Percentiles rank a stretch among this genome's conserved stretches.
phyloP scores from a whole-genome alignment of 2,797 vertebrate genomes.

The Micropoecilia bifurca region DNA sequence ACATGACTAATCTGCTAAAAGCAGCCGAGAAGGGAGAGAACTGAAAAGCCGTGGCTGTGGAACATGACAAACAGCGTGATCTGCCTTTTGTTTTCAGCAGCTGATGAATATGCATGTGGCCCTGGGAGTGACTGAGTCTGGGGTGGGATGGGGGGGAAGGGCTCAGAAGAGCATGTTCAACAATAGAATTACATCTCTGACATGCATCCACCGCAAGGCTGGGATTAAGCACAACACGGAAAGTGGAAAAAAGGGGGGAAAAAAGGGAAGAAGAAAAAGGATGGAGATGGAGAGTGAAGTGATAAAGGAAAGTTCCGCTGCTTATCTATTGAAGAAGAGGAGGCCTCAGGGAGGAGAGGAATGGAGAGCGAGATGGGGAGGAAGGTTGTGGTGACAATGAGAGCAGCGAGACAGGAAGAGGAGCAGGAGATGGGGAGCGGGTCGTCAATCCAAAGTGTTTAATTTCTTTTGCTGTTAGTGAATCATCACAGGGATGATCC shows the following conservation, averaged over 20 bases:
- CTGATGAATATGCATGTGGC: constrained; percentile 79
- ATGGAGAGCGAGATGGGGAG: constrained; percentile 60
- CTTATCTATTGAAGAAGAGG: constrained; percentile 81
- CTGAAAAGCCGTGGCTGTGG: constrained; percentile 66
- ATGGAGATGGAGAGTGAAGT: constrained; percentile 69
- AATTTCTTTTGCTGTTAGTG: constrained; percentile 83
- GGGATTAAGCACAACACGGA: constrained; percentile 74
- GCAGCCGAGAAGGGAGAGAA: constrained; percentile 62
- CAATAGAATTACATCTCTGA: constrained; percentile 83
- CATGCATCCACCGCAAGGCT: constrained; percentile 79
- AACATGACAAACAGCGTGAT: constrained; percentile 74
- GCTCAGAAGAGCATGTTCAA: constrained; percentile 76
- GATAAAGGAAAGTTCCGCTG: constrained; percentile 75
- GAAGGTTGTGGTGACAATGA: constrained; percentile 53
- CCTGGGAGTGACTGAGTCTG: constrained; percentile 72
- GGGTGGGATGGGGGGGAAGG: constrained; percentile 53
- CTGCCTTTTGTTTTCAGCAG: constrained; percentile 76
- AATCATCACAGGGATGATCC: constrained; percentile 83
- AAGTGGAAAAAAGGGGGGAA: constrained; percentile 13
- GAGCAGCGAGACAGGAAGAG: constrained; percentile 21
- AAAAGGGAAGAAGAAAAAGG: constrained; percentile 47
- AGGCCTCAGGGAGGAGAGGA: constrained; percentile 71
- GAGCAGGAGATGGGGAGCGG: constrained; percentile 28
- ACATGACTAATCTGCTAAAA: constrained; percentile 73
- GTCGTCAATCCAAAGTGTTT: constrained; percentile 80